phyloP scores from a whole-genome alignment of 2,888 invertebrate genomes.

The Coenonympha glycerion region DNA sequence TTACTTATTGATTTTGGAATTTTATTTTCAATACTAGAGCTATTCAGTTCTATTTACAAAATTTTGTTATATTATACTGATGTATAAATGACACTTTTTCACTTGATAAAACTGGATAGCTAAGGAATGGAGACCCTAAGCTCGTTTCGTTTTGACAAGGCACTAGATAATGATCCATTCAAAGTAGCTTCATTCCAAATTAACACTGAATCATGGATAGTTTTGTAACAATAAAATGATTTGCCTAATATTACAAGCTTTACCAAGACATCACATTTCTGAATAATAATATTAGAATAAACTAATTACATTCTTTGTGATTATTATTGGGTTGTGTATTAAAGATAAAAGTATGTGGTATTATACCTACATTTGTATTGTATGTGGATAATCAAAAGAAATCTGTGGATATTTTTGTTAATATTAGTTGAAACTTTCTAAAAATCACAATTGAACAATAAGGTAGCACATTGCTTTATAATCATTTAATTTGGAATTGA shows the following conservation, averaged over 20 bases:
- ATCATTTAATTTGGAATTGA: constrained; percentile 10
- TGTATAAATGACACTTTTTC: neutral
- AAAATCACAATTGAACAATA: constrained; percentile 9
- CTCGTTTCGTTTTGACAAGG: too few relatives aligned
- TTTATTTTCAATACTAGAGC: neutral
- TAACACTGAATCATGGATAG: too few relatives aligned
- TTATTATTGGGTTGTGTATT: constrained; percentile 1
- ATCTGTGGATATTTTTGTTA: neutral
- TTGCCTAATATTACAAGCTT: neutral
- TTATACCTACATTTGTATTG: neutral
- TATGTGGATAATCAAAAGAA: neutral
- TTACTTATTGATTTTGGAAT: neutral
- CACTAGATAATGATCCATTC: too few relatives aligned
- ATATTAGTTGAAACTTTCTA: neutral
- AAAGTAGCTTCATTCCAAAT: too few relatives aligned
- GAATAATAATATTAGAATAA: neutral
- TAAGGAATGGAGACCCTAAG: too few relatives aligned
- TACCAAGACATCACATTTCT: neutral
- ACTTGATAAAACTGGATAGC: neutral
- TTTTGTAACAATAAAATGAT: too few relatives aligned
- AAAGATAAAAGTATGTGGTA: neutral
- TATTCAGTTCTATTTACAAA: neutral
- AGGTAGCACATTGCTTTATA: neutral
- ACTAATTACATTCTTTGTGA: neutral
- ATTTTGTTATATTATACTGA: constrained; percentile 1